Evolutionary conservation across 2,797 vertebrate genomes (phyloP), one percentile per base, ranked within the genome.

Genomic region (Trachurus trachurus): DNA sequence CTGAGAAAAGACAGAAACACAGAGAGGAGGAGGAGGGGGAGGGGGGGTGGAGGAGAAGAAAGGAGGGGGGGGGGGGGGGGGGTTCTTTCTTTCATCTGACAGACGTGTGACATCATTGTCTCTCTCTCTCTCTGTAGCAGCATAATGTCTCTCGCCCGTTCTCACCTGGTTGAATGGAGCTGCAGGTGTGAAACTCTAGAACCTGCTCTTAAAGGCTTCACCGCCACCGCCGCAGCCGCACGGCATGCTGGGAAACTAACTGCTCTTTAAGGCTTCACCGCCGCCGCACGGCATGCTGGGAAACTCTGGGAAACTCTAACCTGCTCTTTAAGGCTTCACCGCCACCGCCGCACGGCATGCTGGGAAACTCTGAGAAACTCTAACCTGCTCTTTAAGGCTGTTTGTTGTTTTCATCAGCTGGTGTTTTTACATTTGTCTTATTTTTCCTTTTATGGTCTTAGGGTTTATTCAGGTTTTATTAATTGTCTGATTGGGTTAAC

Each of bases 101-200:
- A 50, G 45, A 49, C 16, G 10, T n/a, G 50, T 57, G 71, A 73
- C 63, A 58, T 60, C 56, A 59, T 58, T 57, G 39, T 58, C 42
- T 40, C 54, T 42, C 45, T 44, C 53, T 65, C 42, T 16, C 22
- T 31, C 4, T 26, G 16, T 49, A 2, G 3, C 9, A 19, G 19
- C 10, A 52, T 15, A 50, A n/a, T 42, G 59, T 61, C 60, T 73
- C 70, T 63, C 44, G 31, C 44, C 44, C 56, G 17, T 13, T 5
- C 45, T 44, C 49, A 22, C n/a, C 49, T 52, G 49, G 42, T 58
- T 64, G 49, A 53, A 57, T 31, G 54, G 17, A 45, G 34, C 49
- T 63, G 31, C 50, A 63, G 59, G 70, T 64, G 71, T 64, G 70
- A 72, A 72, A 72, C 26, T n/a, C 26, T 22, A 40, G n/a, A 45